Evolutionary conservation across 2,888 invertebrate genomes (phyloP).

Genomic region (Alentia gelatinosa): DNA sequence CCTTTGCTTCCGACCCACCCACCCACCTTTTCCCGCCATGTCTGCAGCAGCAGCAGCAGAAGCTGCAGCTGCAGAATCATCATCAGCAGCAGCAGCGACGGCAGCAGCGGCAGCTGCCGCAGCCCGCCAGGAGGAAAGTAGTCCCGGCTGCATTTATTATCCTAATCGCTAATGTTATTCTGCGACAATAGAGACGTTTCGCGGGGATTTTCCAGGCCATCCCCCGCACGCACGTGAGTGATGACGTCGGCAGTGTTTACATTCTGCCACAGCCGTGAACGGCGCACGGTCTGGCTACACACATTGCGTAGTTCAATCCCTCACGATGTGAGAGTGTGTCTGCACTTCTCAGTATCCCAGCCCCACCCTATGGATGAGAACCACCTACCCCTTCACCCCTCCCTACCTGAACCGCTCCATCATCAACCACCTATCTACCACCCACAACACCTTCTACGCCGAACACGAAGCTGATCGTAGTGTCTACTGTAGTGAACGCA

Average conservation of each 20-base stretch:
- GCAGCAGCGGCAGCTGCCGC: neutral
- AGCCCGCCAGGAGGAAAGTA: neutral
- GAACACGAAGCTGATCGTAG: no score
- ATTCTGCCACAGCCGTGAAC: constrained; percentile 7
- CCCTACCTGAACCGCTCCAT: no score
- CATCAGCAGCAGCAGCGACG: neutral
- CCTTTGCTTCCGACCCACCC: neutral
- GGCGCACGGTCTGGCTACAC: neutral
- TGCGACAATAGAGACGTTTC: neutral
- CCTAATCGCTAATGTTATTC: constrained; percentile 1
- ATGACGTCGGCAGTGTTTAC: constrained; percentile 14
- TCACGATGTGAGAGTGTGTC: no score
- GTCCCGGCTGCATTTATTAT: neutral
- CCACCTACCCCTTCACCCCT: no score
- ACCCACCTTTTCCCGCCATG: neutral
- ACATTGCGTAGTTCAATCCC: neutral
- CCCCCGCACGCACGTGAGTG: constrained; percentile 26
- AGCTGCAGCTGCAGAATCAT: neutral
- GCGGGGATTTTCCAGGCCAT: constrained; percentile 3
- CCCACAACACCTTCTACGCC: no score
- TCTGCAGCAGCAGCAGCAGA: constrained; percentile 6
- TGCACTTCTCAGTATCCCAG: no score
- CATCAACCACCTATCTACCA: no score
- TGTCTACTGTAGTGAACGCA: no score
- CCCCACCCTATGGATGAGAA: no score